phyloP scores from a whole-genome alignment of 2,888 invertebrate species.

The Bombyx huttoni region DNA sequence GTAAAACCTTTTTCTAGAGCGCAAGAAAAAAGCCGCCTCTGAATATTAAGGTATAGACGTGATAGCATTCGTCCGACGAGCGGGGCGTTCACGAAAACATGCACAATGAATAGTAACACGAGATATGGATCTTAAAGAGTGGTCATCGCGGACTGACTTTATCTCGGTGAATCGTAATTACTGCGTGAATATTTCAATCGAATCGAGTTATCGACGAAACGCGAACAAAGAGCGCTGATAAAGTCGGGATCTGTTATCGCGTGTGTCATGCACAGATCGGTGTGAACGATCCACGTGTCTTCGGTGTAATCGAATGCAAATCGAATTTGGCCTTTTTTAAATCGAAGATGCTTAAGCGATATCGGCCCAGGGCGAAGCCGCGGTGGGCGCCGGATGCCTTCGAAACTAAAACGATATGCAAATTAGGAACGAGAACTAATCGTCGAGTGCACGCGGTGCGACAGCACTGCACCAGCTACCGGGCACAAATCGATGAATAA shows the following conservation, averaged over 20 bases:
- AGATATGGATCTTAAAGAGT: conserved; percentile 36
- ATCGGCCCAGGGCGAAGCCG: conserved; percentile 42
- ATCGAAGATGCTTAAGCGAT: not conserved
- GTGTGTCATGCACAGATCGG: not conserved
- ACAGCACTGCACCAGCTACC: conserved; percentile 49
- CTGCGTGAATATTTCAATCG: conserved; percentile 63
- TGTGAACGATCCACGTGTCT: not conserved
- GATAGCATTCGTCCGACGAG: conserved; percentile 32
- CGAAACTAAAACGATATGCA: conserved; percentile 68
- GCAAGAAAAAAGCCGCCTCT: conserved; percentile 40
- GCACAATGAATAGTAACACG: conserved; percentile 34
- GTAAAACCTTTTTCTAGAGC: conserved; percentile 50
- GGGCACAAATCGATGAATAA: conserved; percentile 64
- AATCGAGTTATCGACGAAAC: conserved; percentile 49
- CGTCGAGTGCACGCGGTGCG: conserved; percentile 53
- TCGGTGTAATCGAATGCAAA: not conserved
- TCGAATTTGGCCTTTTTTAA: not conserved
- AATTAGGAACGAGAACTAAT: conserved; percentile 58
- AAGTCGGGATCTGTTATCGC: not conserved
- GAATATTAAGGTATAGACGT: conserved; percentile 39
- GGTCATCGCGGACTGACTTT: conserved; percentile 33
- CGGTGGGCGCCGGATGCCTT: conserved; percentile 63
- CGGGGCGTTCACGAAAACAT: conserved; percentile 36
- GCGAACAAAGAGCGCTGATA: conserved; percentile 56
- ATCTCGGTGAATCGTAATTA: conserved; percentile 61